These are phyloP conservation scores for Martes martes DNA, from an alignment of 2,113 vertebrate species.

Conservation along the genomic window DNA sequence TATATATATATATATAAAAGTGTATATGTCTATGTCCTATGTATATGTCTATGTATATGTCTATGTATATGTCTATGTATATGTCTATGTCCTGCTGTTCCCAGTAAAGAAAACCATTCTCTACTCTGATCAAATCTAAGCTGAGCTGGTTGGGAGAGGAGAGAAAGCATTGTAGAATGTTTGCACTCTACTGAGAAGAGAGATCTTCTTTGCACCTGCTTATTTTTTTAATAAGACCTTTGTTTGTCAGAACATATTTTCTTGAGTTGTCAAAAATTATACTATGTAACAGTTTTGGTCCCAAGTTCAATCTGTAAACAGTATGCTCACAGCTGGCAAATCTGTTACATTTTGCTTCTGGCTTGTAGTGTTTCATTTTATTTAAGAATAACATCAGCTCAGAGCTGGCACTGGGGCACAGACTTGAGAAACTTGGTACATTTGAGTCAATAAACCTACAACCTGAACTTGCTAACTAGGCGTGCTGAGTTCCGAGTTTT, in stretches of 20 bases:
- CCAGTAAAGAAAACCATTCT: neutral
- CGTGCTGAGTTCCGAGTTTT: neutral
- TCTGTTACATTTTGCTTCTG: slow-evolving; percentile 45
- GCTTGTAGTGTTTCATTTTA: slow-evolving; percentile 52
- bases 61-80: no score
- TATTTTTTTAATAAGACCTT: neutral
- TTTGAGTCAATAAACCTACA: slow-evolving; percentile 19
- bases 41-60: no score
- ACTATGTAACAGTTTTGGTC: slow-evolving; percentile 5
- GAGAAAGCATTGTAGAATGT: neutral
- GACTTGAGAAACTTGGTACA: neutral
- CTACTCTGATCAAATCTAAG: neutral
- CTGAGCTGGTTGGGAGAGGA: neutral
- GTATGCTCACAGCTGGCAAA: slow-evolving; percentile 48
- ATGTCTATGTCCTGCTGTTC: neutral
- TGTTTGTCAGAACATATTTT: slow-evolving; percentile 35
- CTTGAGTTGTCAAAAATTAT: slow-evolving; percentile 49
- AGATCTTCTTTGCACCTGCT: neutral
- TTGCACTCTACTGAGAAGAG: neutral
- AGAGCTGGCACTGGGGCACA: neutral
- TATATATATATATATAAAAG: no score
- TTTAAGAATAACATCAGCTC: slow-evolving; percentile 70
- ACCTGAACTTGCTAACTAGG: slow-evolving; percentile 3
- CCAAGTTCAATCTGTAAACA: slow-evolving; percentile 17
- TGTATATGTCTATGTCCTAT: no score